Percentiles rank a stretch among this genome's conserved stretches.
Evolutionary conservation across 2,797 vertebrate species (phyloP).

Genomic region (Muscicapa comitata): DNA sequence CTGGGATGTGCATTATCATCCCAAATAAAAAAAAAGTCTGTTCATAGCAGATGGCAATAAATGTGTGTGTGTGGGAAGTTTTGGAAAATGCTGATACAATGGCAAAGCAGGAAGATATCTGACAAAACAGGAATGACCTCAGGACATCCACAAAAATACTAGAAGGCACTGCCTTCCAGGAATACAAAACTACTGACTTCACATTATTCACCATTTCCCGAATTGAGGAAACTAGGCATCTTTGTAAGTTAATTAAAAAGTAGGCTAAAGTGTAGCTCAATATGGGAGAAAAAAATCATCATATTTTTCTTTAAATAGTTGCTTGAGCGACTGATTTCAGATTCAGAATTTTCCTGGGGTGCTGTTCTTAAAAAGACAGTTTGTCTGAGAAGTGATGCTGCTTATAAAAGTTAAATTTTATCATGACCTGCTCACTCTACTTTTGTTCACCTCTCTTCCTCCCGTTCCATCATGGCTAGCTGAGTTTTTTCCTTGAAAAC

Average conservation of each 20-base stretch:
- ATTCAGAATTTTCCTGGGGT: background rate
- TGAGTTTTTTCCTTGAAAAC: background rate
- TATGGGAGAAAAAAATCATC: background rate
- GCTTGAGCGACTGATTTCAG: background rate
- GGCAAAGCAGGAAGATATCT: background rate
- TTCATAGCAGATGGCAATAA: conserved; percentile 3
- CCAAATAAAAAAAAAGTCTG: background rate
- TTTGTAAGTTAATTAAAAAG: conserved; percentile 18
- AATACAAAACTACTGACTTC: conserved; percentile 30
- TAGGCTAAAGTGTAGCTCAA: background rate
- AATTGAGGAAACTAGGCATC: background rate
- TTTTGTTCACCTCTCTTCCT: background rate
- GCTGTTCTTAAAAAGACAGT: background rate
- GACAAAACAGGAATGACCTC: conserved; percentile 40
- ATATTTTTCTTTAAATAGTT: background rate
- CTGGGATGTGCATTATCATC: background rate
- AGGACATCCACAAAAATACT: background rate
- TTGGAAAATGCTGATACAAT: conserved; percentile 5
- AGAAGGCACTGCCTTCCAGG: conserved; percentile 3
- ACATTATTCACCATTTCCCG: background rate
- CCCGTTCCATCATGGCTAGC: background rate
- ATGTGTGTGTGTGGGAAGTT: background rate
- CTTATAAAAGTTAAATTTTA: background rate
- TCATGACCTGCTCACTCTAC: background rate
- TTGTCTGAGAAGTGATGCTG: background rate